Evolutionary conservation across 1,140 invertebrate genomes (phyloP), one percentile per base, ranked within the genome.

Genomic region (Pristionchus pacificus): DNA sequence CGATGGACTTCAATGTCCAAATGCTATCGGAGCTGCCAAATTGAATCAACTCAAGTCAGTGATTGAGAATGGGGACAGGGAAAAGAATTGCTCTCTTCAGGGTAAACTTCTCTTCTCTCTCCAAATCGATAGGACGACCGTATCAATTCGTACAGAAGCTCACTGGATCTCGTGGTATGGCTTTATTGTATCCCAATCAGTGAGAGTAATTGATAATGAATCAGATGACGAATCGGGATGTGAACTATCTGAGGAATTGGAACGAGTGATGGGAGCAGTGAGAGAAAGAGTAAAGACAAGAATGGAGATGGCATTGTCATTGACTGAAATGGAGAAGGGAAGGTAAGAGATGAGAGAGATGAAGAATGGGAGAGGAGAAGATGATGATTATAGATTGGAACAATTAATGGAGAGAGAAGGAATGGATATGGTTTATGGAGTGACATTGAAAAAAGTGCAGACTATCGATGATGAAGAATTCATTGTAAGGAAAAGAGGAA

Each of bases 41-140:
- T 38, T 65, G 33, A 57, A 71, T 10, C 61, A 65, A 27, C 30
- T 64, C 0, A 71, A 71, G 69, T 71, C 28, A 32, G 62, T 49
- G 38, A 49, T 49, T 49, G 38, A 49, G 6, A 6, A 49, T 49
- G 19, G 38, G 6, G 19, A 10, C 19, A 49, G 6, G 38, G 38
- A 49, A 49, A 49, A 6, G 6, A 19, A 10, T 49, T 25, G 2
- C 15, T 38, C 2, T 3, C 60, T 68, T 2, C 25, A 68, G 66
- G 30, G 15, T 68, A 13, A 59, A 58, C 28, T 60, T 68, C 57
- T 32, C 30, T 15, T 60, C 66, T 29, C 58, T 25, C 25, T 15
- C 15, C 6, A 68, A 68, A 19, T 10, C 10, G 14, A 49, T 29
- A 13, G 69, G 69, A 55, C 63, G 64, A 33, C 69, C 69, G 33